A percentile compares a stretch with the other conserved stretches of the same genome.
Evolutionary conservation across 1,140 invertebrate genomes (phyloP).

Genomic region (Aphidius ervi): DNA sequence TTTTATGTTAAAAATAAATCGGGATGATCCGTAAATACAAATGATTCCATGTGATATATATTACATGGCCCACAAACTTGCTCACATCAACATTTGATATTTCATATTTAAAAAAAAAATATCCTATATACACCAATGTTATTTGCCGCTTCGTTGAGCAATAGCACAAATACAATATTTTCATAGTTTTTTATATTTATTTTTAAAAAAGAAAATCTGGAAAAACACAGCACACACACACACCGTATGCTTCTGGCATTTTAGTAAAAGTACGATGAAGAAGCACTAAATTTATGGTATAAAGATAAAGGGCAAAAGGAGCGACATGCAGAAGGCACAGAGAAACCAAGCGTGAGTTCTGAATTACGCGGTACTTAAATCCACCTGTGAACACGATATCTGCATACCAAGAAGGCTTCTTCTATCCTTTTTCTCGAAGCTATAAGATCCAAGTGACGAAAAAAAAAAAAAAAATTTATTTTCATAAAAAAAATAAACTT

Average conservation of each 20-base stretch:
- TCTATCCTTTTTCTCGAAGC: slow-evolving; percentile 13
- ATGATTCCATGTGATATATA: too few species aligned
- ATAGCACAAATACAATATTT: background rate
- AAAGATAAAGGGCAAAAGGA: background rate
- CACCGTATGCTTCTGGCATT: too few species aligned
- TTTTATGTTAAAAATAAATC: too few species aligned
- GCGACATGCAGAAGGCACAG: background rate
- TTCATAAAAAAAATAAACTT: too few species aligned
- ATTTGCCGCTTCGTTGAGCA: slow-evolving; percentile 12
- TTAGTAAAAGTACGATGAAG: too few species aligned
- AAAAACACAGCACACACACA: background rate
- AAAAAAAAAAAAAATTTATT: background rate
- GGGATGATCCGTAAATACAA: too few species aligned
- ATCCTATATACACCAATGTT: background rate
- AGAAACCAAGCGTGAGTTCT: slow-evolving; percentile 17
- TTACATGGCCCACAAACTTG: too few species aligned
- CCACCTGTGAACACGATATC: slow-evolving; percentile 33
- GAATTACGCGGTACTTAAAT: slow-evolving; percentile 39
- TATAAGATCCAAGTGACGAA: slow-evolving; percentile 11
- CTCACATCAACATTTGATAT: too few species aligned
- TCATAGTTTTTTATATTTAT: background rate
- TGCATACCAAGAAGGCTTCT: slow-evolving; percentile 27
- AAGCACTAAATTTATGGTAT: too few species aligned
- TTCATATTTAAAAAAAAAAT: too few species aligned
- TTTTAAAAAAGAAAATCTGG: slow-evolving; percentile 2